These are phyloP conservation scores for Desmodus rotundus DNA, from an alignment of 2,113 vertebrate genomes.

Conservation along the genomic window DNA sequence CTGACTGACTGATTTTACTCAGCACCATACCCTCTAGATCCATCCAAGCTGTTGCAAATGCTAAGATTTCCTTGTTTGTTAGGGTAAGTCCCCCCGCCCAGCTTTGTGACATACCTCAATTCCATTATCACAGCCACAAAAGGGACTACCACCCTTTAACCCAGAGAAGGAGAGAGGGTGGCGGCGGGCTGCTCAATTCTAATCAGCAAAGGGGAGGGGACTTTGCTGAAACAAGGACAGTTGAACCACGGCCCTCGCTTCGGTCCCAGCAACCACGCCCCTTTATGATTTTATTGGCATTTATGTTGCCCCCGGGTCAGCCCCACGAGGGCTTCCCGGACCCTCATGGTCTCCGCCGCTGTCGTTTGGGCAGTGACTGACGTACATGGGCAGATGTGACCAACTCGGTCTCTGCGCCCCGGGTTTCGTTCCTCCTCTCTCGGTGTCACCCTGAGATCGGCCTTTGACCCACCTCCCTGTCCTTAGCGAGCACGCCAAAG, in stretches of 20 bases:
- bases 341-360: neutral
- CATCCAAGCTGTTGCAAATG: neutral
- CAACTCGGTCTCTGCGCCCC: neutral
- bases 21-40: neutral
- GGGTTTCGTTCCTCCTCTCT: neutral
- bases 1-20: neutral
- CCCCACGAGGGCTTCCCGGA: neutral
- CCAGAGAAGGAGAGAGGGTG: neutral
- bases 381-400: neutral
- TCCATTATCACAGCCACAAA: neutral
- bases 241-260: neutral
- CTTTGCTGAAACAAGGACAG: too few relatives aligned
- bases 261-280: neutral
- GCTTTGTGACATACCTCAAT: neutral
- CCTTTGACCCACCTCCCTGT: neutral
- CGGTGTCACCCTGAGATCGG: neutral
- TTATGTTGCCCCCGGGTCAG: neutral
- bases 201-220: neutral
- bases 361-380: neutral
- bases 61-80: neutral
- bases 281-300: neutral
- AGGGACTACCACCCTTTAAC: neutral
- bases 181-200: neutral
- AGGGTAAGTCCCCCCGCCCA: neutral
- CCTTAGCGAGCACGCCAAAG: neutral